Percentiles rank a stretch among this genome's conserved stretches.
Evolutionary conservation across 2,113 vertebrate species (phyloP).

Genomic region (Engystomops pustulosus): DNA sequence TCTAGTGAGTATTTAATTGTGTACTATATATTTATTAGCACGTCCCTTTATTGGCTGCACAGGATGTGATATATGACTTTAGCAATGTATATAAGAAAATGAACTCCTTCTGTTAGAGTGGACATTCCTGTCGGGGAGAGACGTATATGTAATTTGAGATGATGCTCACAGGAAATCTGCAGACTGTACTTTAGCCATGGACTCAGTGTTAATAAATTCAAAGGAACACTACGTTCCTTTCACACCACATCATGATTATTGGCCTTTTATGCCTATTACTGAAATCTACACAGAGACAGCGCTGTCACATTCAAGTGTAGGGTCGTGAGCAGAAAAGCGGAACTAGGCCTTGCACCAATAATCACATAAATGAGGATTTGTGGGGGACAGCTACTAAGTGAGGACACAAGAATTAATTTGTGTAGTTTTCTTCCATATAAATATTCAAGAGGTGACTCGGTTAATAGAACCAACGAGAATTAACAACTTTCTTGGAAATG

Average conservation of each 20-base stretch:
- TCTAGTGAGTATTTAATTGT: neutral
- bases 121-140: neutral
- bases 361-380: conserved; percentile 53
- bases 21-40: neutral
- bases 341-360: conserved; percentile 54
- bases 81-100: neutral
- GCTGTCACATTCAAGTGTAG: conserved; percentile 56
- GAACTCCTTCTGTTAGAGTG: neutral
- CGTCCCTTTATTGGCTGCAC: neutral
- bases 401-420: conserved; percentile 41
- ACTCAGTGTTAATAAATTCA: conserved; percentile 53
- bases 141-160: neutral
- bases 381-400: conserved; percentile 48
- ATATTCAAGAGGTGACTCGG: neutral
- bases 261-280: conserved; percentile 58
- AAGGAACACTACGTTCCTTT: conserved; percentile 56
- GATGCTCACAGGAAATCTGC: conserved; percentile 36
- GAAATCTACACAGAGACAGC: conserved; percentile 52
- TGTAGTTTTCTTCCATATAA: conserved; percentile 17
- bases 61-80: neutral
- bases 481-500: neutral
- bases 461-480: neutral
- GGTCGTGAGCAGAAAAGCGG: conserved; percentile 55
- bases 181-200: conserved; percentile 20
- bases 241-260: conserved; percentile 60